Evolutionary conservation across 1,140 invertebrate genomes (phyloP).

Genomic region (Pectinophora gossypiella): DNA sequence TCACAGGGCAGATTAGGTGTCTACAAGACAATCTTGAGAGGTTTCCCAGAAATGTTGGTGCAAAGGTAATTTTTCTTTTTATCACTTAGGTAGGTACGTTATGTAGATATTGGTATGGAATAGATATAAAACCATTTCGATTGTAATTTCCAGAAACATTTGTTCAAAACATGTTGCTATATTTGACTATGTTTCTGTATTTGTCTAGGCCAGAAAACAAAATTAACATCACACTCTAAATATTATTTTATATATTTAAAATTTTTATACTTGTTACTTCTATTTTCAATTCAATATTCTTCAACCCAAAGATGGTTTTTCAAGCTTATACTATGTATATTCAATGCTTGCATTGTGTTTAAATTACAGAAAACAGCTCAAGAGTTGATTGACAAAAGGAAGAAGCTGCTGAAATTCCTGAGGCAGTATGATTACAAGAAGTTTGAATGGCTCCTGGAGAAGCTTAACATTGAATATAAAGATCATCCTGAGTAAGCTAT

Average conservation of each 20-base stretch:
- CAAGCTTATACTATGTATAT: no score
- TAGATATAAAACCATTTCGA: no score
- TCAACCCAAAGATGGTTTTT: no score
- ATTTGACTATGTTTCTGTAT: no score
- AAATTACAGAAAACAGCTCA: constrained; percentile 76
- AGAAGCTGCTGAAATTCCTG: constrained; percentile 82
- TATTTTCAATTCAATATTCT: no score
- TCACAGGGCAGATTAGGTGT: constrained; percentile 76
- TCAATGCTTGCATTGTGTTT: no score
- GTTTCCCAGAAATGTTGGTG: constrained; percentile 71
- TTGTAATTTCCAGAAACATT: no score
- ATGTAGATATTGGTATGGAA: background rate
- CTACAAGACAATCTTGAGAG: constrained; percentile 73
- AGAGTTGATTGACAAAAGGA: constrained; percentile 85
- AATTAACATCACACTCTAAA: no score
- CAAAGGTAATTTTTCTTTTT: constrained; percentile 73
- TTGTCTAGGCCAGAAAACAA: no score
- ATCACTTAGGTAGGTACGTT: constrained; percentile 6
- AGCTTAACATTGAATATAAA: constrained; percentile 86
- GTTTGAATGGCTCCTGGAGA: constrained; percentile 91
- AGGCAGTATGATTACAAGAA: constrained; percentile 86
- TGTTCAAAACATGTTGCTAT: no score
- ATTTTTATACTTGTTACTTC: no score
- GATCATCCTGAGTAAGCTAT: constrained; percentile 76
- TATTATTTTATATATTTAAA: no score